phyloP scores from a whole-genome alignment of 2,888 invertebrate species.

The Pristionchus entomophagus region DNA sequence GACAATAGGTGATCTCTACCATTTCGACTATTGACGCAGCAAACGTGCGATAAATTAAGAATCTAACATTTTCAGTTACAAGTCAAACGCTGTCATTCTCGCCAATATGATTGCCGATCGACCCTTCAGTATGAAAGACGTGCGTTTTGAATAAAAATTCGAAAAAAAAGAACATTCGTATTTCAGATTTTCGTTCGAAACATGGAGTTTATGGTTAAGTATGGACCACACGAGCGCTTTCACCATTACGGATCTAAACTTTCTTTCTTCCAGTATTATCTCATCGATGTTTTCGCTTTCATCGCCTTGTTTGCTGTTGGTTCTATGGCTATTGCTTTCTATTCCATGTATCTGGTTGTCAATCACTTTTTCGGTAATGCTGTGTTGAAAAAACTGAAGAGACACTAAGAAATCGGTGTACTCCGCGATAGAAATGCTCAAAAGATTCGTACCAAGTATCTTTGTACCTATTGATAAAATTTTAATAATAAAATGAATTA shows the following conservation, averaged over 20 bases:
- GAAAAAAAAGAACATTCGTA: no score
- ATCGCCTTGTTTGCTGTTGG: no score
- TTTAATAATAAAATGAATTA: no score
- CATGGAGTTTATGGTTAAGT: not conserved
- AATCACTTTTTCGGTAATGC: no score
- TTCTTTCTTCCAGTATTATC: not conserved
- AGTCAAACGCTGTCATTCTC: not conserved
- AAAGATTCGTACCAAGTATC: conserved; percentile 16
- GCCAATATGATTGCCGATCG: not conserved
- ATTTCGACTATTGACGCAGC: not conserved
- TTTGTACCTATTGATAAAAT: conserved; percentile 28
- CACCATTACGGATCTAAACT: not conserved
- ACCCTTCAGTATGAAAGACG: not conserved
- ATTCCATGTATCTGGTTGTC: no score
- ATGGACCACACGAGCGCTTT: not conserved
- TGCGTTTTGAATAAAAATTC: not conserved
- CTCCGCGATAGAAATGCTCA: conserved; percentile 30
- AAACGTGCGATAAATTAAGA: no score
- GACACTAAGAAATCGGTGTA: not conserved
- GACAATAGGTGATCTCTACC: not conserved
- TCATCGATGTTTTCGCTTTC: not conserved
- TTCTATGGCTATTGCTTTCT: no score
- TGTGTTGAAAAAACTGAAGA: no score
- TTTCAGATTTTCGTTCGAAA: not conserved
- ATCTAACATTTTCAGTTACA: not conserved